Conservation (phyloP, 2,113 vertebrate species). For the Falcunculus frontatus region DNA sequence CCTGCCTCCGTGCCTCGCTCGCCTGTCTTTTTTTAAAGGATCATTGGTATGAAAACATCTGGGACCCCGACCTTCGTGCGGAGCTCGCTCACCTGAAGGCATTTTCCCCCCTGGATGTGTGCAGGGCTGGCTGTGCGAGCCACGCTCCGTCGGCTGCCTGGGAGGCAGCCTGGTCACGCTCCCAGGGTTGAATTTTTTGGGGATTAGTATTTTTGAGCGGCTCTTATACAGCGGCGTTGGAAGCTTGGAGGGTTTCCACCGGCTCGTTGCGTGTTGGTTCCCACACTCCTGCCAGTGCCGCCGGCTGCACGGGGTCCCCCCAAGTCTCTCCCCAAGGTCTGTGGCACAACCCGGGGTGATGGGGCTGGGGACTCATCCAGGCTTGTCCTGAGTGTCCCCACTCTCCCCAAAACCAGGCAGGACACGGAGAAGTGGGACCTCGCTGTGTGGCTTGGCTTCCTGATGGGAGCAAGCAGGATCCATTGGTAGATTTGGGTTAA, state of each 20-base stretch:
- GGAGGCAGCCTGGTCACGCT: background rate
- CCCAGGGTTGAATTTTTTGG: background rate
- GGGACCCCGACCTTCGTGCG: background rate
- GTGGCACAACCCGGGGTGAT: background rate
- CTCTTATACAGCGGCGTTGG: background rate
- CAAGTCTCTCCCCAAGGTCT: background rate
- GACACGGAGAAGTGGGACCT: background rate
- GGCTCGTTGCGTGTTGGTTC: background rate
- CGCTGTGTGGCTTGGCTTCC: background rate
- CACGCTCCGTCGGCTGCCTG: accelerated
- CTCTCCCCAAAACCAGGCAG: background rate
- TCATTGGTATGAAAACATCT: background rate
- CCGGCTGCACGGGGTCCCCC: background rate
- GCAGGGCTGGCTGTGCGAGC: background rate
- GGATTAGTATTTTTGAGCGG: background rate
- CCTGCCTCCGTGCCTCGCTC: background rate
- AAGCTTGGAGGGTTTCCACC: slow-evolving; percentile 17
- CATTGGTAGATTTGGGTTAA: background rate
- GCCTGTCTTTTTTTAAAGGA: background rate
- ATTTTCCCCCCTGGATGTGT: accelerated
- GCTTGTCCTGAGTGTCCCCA: background rate
- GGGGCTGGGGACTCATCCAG: background rate
- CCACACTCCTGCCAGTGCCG: accelerated
- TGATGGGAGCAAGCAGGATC: background rate
- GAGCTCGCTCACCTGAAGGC: background rate